Base-by-base conservation (phyloP, 2,797 vertebrate genomes). In the Sebastes cheni region DNA sequence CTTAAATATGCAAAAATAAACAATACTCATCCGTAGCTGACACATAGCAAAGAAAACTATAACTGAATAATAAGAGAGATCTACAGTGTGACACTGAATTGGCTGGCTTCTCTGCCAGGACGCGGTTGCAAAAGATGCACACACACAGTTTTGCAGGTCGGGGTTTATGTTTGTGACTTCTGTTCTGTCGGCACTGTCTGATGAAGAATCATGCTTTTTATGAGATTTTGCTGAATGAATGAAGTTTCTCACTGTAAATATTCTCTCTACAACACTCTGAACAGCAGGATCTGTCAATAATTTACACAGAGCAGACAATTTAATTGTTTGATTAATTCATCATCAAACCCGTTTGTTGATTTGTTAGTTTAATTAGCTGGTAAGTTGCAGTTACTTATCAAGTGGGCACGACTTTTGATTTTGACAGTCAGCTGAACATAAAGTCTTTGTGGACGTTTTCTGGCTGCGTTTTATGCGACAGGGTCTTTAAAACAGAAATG, bases 241-340 rank as follows among this genome's bases (percentile, higher is more conserved):
- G 64, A 71, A 16, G 62, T 67, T 81, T 80, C 81, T 89, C 76
- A 78, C 70, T 92, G 90, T 90, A 91, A 90, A 92, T 93, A 86
- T 64, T 85, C 82, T 86, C 86, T 68, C 59, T 55, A 54, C 42
- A 75, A 60, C 55, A 85, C 64, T 90, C 84, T 88, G 84, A 93
- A 89, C 94, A 92, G 92, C 92, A 86, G 92, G 93, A 91, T 92
- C 92, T 94, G 93, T 92, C 84, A 36, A 64, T 68, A 73, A 85
- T 79, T 56, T 68, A 62, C 68, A 13, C 75, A 67, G 34, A 75
- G 70, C 81, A 79, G 50, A 77, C 75, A 18, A 20, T 81, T 60
- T 34, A 8, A 70, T 56, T 55, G 71, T 70, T 79, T 59, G 46
- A 72, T 68, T 74, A 54, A 39, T 61, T 85, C 55, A 36, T 75